Evolutionary conservation across 2,113 vertebrate genomes (phyloP).

Genomic region (Centropus unirufus): DNA sequence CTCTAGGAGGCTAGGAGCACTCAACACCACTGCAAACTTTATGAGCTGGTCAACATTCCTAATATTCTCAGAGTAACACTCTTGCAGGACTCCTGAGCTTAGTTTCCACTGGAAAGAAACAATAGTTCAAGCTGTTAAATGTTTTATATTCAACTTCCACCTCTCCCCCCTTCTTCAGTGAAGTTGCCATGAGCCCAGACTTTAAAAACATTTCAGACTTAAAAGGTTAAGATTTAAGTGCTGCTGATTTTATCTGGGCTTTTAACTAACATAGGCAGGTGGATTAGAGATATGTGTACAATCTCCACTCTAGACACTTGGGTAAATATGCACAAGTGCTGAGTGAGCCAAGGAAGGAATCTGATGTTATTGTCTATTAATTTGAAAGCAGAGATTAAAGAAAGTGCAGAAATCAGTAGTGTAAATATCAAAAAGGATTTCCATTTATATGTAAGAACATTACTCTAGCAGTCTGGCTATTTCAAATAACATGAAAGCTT

Average conservation of each 20-base stretch:
- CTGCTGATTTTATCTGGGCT: slow-evolving; percentile 87
- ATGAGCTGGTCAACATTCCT: slow-evolving; percentile 42
- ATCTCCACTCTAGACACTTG: slow-evolving; percentile 87
- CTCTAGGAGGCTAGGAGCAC: slow-evolving; percentile 41
- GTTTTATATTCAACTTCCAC: slow-evolving; percentile 50
- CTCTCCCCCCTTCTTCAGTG: background rate
- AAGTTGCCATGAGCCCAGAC: slow-evolving; percentile 81
- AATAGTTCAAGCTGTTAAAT: slow-evolving; percentile 52
- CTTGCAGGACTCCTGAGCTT: background rate
- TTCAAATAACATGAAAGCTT: slow-evolving; percentile 74
- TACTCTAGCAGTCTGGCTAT: slow-evolving; percentile 72
- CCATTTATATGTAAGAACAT: slow-evolving; percentile 83
- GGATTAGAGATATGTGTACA: slow-evolving; percentile 91
- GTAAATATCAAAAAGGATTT: slow-evolving; percentile 89
- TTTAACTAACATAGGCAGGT: slow-evolving; percentile 88
- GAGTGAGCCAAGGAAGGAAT: slow-evolving; percentile 83
- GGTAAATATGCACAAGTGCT: slow-evolving; percentile 87
- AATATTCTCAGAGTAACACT: slow-evolving; percentile 38
- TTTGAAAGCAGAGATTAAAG: slow-evolving; percentile 93
- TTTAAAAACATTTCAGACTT: slow-evolving; percentile 85
- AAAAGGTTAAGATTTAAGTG: slow-evolving; percentile 92
- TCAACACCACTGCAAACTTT: slow-evolving; percentile 48
- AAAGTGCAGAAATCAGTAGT: slow-evolving; percentile 86
- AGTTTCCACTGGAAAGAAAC: slow-evolving; percentile 41
- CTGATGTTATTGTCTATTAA: slow-evolving; percentile 92